These are phyloP conservation scores for Caenorhabditis macrosperma DNA, from an alignment of 2,888 invertebrate genomes.

Conservation along the genomic window DNA sequence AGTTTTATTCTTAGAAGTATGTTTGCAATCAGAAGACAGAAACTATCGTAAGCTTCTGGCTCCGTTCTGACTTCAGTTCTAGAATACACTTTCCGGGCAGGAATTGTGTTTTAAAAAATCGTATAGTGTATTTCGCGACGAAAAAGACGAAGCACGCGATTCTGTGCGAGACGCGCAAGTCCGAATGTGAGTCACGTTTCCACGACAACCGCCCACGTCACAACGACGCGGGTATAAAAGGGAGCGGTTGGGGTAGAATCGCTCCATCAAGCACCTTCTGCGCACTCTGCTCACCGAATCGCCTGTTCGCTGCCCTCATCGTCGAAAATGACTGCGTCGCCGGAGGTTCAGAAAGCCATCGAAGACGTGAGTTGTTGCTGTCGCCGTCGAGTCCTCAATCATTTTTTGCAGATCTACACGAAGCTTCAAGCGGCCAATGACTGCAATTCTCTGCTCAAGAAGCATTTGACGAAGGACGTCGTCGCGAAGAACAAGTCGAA, in stretches of 20 bases:
- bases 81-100: too few species aligned
- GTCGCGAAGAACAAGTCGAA: conserved; percentile 93
- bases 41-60: too few species aligned
- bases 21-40: too few species aligned
- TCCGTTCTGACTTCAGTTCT: too few species aligned
- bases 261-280: conserved; percentile 6
- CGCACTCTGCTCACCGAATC: conserved; percentile 9
- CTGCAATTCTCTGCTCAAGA: conserved; percentile 96
- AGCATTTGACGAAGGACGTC: conserved; percentile 89
- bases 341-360: conserved; percentile 54
- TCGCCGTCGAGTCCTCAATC: not conserved
- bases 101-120: too few species aligned
- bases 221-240: conserved; percentile 15
- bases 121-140: too few species aligned
- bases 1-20: too few species aligned
- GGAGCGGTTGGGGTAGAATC: not conserved
- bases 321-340: conserved; percentile 45
- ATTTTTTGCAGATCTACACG: conserved; percentile 54
- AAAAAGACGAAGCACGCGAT: too few species aligned
- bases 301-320: conserved; percentile 8
- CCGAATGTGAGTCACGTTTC: not conserved
- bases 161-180: too few species aligned
- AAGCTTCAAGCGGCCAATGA: conserved; percentile 82
- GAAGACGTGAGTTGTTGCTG: conserved; percentile 29
- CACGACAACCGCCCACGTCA: not conserved